Conservation (phyloP, 1,140 invertebrate species). For the Bombus polaris region DNA sequence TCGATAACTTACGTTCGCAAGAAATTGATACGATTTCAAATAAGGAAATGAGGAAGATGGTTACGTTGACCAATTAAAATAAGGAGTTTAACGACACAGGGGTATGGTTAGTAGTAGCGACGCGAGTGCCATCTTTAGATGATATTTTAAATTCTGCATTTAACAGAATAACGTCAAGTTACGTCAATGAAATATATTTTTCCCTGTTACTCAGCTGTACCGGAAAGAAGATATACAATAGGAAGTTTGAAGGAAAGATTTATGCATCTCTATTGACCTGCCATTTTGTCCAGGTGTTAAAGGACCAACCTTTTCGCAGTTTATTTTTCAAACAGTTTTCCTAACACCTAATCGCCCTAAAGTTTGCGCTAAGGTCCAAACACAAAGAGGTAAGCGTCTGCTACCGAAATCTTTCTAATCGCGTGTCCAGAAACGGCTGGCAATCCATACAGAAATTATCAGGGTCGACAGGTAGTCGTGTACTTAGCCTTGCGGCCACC, state of each 20-base stretch:
- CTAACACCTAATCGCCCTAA: background rate
- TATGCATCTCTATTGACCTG: background rate
- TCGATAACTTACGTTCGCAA: background rate
- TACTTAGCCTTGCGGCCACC: slow-evolving; percentile 41
- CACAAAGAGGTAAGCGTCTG: too few relatives aligned
- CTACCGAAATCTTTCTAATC: background rate
- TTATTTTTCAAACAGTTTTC: background rate
- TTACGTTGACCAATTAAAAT: background rate
- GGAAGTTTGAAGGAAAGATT: background rate
- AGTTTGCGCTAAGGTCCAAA: background rate
- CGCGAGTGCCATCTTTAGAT: background rate
- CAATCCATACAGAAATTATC: slow-evolving; percentile 30
- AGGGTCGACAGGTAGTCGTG: slow-evolving; percentile 50
- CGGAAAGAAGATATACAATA: background rate
- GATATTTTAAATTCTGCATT: background rate
- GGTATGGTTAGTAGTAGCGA: background rate
- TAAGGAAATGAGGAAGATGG: background rate
- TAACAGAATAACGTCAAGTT: background rate
- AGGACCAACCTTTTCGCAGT: background rate
- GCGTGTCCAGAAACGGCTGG: slow-evolving; percentile 19
- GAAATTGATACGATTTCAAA: background rate
- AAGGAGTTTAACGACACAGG: background rate
- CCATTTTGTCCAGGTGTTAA: background rate
- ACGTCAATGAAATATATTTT: background rate
- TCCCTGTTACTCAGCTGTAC: too few relatives aligned